Evolutionary conservation across 2,888 invertebrate species (phyloP), one percentile per base, ranked within the genome.

Genomic region (Furcula furcula): DNA sequence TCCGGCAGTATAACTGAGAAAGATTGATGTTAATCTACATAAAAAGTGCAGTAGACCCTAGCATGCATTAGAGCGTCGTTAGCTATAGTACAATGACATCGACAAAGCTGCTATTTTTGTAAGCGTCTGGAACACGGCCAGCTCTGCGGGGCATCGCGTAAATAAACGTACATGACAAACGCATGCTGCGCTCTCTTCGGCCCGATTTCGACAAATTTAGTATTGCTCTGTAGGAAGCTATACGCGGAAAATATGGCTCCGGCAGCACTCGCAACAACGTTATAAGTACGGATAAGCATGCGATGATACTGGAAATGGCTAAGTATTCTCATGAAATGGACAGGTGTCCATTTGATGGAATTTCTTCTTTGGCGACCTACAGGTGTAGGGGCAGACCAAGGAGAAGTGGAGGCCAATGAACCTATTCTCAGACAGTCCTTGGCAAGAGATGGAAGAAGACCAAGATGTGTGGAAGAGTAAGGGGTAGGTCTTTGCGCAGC

Each of bases 1-100:
- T 26, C 3, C 14, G n/a, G 14, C 14, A 26, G 14, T 3, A 14
- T 14, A 26, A 14, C 9, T n/a, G 4, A 14, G 14, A 9, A 14
- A 13, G 26, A 4, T 12, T 25, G 2, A 10, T 10, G n/a, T 4
- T 27, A 27, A n/a, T 13, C 13, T 2, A 11, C n/a, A n/a, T n/a
- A n/a, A n/a, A 3, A 11, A 11, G 18, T 11, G 18, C 18, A 18
- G 11, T 18, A 49, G 45, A 47, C 46, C 56, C 65, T 57, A 59
- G 34, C 35, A 28, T 52, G 49, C 52, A 55, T 55, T 60, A 78
- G 75, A 72, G 73, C 72, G 62, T 57, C 60, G 62, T 67, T 64
- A 62, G 65, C 62, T 64, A 72, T 81, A 77, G 87, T 86, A 85
- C 86, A 86, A 86, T 85, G 86, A 88, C 87, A 81, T 82, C 82